Evolutionary conservation across 1,140 invertebrate genomes (phyloP).

Genomic region (Drosophila truncata): DNA sequence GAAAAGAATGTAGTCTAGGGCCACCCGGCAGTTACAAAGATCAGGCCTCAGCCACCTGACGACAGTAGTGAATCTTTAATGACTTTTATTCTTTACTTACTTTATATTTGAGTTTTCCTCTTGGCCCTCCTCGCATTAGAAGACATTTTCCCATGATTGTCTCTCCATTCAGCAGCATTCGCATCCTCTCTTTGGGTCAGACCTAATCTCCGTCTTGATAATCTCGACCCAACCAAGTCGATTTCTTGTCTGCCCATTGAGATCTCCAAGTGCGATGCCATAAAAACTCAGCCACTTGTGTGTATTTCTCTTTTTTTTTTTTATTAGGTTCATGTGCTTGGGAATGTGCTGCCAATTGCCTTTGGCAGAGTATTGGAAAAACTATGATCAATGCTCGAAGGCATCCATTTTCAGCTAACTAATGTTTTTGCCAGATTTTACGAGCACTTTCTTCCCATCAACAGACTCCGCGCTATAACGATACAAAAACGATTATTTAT

Average conservation of each 20-base stretch:
- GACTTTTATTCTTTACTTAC: constrained; percentile 59
- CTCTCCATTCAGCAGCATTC: constrained; percentile 41
- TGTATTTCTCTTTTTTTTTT: constrained; percentile 13
- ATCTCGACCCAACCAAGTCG: constrained; percentile 46
- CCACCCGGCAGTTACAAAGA: constrained; percentile 61
- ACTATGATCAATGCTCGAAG: constrained; percentile 18
- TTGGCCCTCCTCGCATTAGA: constrained; percentile 57
- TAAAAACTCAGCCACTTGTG: constrained; percentile 37
- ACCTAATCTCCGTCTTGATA: constrained; percentile 65
- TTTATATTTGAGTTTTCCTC: constrained; percentile 28
- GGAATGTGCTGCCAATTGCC: constrained; percentile 37
- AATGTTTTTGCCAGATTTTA: constrained; percentile 15
- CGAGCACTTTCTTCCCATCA: constrained; percentile 2
- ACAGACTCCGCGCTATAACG: background rate
- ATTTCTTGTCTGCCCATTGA: constrained; percentile 33
- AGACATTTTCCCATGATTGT: constrained; percentile 75
- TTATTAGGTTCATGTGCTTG: constrained; percentile 28
- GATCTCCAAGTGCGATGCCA: constrained; percentile 29
- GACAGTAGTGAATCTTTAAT: constrained; percentile 77
- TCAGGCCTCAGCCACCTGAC: constrained; percentile 48
- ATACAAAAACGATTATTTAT: background rate
- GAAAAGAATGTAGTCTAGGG: constrained; percentile 55
- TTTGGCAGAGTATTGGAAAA: constrained; percentile 15
- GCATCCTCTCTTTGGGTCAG: constrained; percentile 49
- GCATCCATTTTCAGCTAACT: background rate